phyloP scores from a whole-genome alignment of 2,888 invertebrate species.

The Oscheius onirici region DNA sequence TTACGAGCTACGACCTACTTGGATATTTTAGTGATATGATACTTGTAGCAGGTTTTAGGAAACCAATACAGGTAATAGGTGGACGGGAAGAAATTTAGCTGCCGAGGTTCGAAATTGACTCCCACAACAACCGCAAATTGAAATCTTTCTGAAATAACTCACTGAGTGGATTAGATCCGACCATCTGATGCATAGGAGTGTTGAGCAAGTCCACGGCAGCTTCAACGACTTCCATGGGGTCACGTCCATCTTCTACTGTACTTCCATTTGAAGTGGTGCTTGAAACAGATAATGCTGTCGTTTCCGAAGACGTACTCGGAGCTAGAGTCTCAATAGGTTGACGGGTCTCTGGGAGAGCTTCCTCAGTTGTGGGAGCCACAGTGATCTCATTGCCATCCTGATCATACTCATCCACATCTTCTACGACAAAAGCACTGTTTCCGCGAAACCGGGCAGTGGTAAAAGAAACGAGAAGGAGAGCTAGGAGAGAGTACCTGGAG shows the following conservation, averaged over 20 bases:
- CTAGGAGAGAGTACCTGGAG: background rate
- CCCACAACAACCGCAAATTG: too few species aligned
- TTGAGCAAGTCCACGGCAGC: constrained; percentile 30
- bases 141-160: background rate
- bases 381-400: constrained; percentile 7
- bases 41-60: too few species aligned
- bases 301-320: background rate
- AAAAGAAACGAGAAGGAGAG: background rate
- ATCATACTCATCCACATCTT: constrained; percentile 21
- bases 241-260: constrained; percentile 1
- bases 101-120: too few species aligned
- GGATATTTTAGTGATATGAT: too few species aligned
- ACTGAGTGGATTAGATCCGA: constrained; percentile 31
- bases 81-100: too few species aligned
- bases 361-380: background rate
- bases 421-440: constrained; percentile 22
- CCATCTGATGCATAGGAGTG: constrained; percentile 26
- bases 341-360: background rate
- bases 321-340: background rate
- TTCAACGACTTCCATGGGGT: constrained; percentile 32
- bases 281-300: background rate
- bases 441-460: constrained; percentile 18
- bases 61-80: too few species aligned
- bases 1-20: too few species aligned
- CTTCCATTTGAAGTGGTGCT: background rate